These are phyloP conservation scores for Vanessa atalanta DNA, from an alignment of 1,140 invertebrate species.

Conservation along the genomic window DNA sequence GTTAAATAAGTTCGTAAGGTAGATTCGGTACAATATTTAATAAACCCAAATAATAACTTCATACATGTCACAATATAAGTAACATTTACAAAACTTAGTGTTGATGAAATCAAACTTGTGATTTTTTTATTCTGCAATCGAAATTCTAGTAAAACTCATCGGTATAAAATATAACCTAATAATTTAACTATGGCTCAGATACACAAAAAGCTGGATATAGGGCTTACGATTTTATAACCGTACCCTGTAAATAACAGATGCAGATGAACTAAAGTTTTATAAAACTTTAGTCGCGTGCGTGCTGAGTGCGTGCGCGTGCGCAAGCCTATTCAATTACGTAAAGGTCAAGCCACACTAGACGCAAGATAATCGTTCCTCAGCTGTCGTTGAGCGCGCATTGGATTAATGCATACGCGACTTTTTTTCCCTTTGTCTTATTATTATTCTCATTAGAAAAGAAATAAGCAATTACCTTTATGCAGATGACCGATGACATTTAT, in stretches of 20 bases:
- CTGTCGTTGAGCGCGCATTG: constrained; percentile 60
- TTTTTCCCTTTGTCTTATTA: constrained; percentile 16
- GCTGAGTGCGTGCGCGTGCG: constrained; percentile 56
- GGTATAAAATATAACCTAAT: too few relatives aligned
- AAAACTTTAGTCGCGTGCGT: constrained; percentile 34
- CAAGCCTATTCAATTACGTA: constrained; percentile 74
- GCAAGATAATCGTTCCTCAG: constrained; percentile 72
- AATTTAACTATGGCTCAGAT: background rate
- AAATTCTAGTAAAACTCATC: too few relatives aligned
- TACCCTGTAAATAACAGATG: constrained; percentile 35
- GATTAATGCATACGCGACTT: constrained; percentile 51
- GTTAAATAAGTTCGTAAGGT: too few relatives aligned
- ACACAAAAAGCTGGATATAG: background rate
- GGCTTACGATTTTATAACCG: background rate
- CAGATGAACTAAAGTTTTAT: constrained; percentile 40
- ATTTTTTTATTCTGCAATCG: too few relatives aligned
- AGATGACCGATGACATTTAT: constrained; percentile 23
- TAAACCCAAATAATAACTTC: too few relatives aligned
- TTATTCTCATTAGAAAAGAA: constrained; percentile 31
- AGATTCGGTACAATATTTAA: too few relatives aligned
- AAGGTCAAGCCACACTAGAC: constrained; percentile 69
- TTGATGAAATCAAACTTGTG: too few relatives aligned
- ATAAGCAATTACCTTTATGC: constrained; percentile 29
- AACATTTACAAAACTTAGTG: too few relatives aligned
- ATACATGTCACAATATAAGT: too few relatives aligned